Base-by-base conservation (phyloP, 1,140 invertebrate genomes). In the Aphelenchoides besseyi region DNA sequence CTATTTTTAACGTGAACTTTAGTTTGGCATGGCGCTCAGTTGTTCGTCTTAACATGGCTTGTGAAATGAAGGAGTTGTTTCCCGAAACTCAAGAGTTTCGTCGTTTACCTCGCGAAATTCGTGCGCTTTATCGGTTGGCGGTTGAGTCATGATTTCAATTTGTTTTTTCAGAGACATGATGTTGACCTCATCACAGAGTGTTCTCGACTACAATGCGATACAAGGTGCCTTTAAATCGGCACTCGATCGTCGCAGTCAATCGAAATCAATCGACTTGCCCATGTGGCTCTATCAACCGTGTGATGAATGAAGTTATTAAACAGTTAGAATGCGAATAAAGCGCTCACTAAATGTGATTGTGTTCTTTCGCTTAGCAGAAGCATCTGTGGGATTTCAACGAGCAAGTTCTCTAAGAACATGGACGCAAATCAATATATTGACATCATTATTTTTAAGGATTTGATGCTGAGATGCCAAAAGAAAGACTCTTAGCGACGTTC, bases 31-130 rank as follows among this genome's bases (percentile, higher is more conserved):
- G 72, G 72, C 72, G 72, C 18, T 74, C 72, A 33, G 37, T 74
- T 16, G 73, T 28, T 8, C 12, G 29, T 30, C 18, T 55, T 1
- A 77, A 77, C 29, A 28, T 75, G 33, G 62, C 80, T 29, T 18
- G 59, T n/a, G 76, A 74, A 29, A 37, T 64, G 0, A 79, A 81
- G 57, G 71, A 69, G n/a, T 26, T 77, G 3, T 48, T 81, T 12
- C 57, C 64, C 1, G 54, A 80, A 30, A 53, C 73, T 16, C n/a
- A 53, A 32, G 77, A 79, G 32, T 77, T 74, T 30, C 28, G 53
- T 30, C 64, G 73, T 0, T 29, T 74, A 12, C 72, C 72, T 9
- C 18, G 36, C n/a, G 72, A 74, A 33, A 23, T 74, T 26, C 73
- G 72, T n/a, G 33, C 18, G 30, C 72, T 74, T 3, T 74, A 74